Conservation (phyloP, 2,797 vertebrate genomes). For the Tinamus major region DNA sequence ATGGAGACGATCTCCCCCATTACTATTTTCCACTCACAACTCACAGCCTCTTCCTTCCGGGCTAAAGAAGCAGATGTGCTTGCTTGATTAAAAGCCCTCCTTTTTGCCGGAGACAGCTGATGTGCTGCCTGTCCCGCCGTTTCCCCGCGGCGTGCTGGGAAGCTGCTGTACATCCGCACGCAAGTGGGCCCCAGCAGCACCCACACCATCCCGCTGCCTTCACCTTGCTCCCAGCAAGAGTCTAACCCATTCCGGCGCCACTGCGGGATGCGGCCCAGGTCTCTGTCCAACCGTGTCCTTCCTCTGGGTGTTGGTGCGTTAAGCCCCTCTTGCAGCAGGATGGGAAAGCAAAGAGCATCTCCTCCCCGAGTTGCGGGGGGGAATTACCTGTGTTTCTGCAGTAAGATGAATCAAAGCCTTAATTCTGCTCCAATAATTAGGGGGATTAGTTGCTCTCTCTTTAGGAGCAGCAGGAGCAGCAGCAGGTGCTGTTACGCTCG, state of each 20-base stretch:
- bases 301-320: background rate
- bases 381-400: constrained; percentile 8
- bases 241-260: background rate
- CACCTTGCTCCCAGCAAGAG: background rate
- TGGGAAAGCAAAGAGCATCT: background rate
- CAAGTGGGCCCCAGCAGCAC: background rate
- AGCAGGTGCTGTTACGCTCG: background rate
- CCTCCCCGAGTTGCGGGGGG: background rate
- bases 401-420: constrained; percentile 49
- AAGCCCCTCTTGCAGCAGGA: background rate
- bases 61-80: background rate
- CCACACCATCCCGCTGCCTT: background rate
- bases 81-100: background rate
- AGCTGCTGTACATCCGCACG: background rate
- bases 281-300: background rate
- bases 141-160: fast-evolving
- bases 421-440: constrained; percentile 59
- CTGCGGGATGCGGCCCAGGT: background rate
- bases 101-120: fast-evolving
- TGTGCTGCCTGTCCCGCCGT: fast-evolving
- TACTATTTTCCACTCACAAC: background rate
- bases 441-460: constrained; percentile 45
- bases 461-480: constrained; percentile 57
- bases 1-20: background rate
- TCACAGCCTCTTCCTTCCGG: background rate